These are phyloP conservation scores for Vulpes vulpes DNA, from an alignment of 2,113 vertebrate species.

Conservation along the genomic window DNA sequence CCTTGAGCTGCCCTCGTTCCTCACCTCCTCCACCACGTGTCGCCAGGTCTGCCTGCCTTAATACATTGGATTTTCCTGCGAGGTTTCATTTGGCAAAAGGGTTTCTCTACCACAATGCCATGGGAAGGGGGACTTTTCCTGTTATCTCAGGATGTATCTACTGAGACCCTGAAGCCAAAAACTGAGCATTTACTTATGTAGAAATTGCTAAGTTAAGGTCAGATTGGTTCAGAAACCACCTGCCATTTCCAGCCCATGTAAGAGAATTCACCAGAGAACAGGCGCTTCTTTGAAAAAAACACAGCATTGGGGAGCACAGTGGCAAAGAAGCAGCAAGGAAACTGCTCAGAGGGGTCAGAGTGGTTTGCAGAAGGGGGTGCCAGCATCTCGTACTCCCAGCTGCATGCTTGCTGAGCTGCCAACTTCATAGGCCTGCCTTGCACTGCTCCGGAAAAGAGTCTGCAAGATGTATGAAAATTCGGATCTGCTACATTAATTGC, in stretches of 20 bases:
- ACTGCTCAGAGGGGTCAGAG: neutral
- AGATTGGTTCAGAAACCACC: neutral
- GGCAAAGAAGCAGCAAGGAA: neutral
- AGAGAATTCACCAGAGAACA: neutral
- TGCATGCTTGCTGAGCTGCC: neutral
- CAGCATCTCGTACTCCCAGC: too few species aligned
- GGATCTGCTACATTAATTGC: neutral
- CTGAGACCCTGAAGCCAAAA: neutral
- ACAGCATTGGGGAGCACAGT: neutral
- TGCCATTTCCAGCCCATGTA: neutral
- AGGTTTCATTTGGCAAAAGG: neutral
- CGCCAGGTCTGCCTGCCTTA: accelerated
- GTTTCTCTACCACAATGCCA: neutral
- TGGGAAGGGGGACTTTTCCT: neutral
- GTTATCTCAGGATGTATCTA: neutral
- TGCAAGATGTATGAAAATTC: neutral
- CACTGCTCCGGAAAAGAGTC: neutral
- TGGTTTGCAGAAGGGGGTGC: neutral
- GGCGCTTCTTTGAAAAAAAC: neutral
- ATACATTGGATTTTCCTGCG: neutral
- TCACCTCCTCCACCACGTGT: neutral
- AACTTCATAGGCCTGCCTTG: neutral
- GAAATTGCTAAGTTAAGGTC: neutral
- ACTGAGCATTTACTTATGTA: neutral
- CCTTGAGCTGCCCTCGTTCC: neutral